Percentiles rank a stretch among this genome's conserved stretches.
Evolutionary conservation across 2,888 invertebrate genomes (phyloP).

Genomic region (Leptinotarsa tumamoca): DNA sequence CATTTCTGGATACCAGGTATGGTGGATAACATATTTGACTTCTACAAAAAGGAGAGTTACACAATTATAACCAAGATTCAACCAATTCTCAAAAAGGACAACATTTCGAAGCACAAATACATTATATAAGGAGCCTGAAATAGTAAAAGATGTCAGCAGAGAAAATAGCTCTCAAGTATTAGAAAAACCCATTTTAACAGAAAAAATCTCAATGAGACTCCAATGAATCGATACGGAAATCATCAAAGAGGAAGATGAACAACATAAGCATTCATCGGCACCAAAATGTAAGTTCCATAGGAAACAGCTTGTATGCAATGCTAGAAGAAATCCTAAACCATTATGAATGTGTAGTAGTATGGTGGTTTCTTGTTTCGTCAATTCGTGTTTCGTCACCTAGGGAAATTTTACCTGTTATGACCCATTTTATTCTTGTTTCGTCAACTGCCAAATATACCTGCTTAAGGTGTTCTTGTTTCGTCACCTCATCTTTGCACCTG

Average conservation of each 20-base stretch:
- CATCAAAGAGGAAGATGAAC: too few relatives aligned
- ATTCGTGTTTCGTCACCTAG: too few relatives aligned
- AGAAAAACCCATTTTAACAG: not conserved
- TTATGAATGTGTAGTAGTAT: conserved; percentile 9
- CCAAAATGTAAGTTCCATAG: conserved; percentile 19
- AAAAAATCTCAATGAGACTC: too few relatives aligned
- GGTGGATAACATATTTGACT: conserved; percentile 4
- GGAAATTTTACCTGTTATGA: too few relatives aligned
- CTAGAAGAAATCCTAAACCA: conserved; percentile 19
- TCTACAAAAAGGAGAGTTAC: conserved; percentile 3
- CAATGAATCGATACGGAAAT: too few relatives aligned
- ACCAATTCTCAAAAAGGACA: not conserved
- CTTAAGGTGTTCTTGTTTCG: too few relatives aligned
- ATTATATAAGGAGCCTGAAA: not conserved
- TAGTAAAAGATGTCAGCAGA: not conserved
- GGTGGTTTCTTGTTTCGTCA: too few relatives aligned
- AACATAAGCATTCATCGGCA: not conserved
- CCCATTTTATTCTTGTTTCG: too few relatives aligned
- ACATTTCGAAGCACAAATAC: not conserved
- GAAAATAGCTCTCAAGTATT: not conserved
- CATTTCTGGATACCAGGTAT: conserved; percentile 37
- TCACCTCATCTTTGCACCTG: too few relatives aligned
- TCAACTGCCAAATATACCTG: too few relatives aligned
- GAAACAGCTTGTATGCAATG: conserved; percentile 13
- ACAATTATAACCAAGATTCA: not conserved